phyloP scores from a whole-genome alignment of 2,113 vertebrate genomes.

The Apeltes quadracus region DNA sequence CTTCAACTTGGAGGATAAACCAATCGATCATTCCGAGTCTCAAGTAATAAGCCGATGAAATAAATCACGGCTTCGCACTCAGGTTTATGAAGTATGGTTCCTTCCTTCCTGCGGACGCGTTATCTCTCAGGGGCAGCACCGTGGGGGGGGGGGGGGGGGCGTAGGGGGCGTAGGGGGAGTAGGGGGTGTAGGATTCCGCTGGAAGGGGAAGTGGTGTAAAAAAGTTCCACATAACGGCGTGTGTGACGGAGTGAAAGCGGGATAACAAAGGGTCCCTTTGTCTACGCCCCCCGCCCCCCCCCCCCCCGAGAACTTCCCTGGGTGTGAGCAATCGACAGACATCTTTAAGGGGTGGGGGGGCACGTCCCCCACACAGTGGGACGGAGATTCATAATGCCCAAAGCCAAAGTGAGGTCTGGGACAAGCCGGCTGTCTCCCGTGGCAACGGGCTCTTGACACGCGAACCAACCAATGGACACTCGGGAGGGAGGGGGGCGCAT shows the following conservation, averaged over 20 bases:
- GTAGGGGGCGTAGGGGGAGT: no score
- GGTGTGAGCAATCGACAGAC: slow-evolving; percentile 55
- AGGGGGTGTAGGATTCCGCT: no score
- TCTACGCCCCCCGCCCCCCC: slow-evolving; percentile 58
- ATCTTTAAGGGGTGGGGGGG: slow-evolving; percentile 50
- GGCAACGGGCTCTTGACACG: slow-evolving; percentile 69
- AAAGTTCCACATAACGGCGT: slow-evolving; percentile 72
- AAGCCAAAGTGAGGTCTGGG: slow-evolving; percentile 61
- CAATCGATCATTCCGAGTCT: slow-evolving; percentile 71
- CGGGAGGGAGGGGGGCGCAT: slow-evolving; percentile 34
- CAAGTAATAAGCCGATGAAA: slow-evolving; percentile 68
- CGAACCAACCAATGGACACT: slow-evolving; percentile 57
- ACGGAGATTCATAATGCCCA: slow-evolving; percentile 72
- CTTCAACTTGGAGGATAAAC: slow-evolving; percentile 64
- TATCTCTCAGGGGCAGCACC: slow-evolving; percentile 32
- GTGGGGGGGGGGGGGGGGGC: no score
- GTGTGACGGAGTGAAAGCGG: slow-evolving; percentile 70
- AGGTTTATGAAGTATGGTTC: slow-evolving; percentile 74
- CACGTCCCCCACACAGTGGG: slow-evolving; percentile 49
- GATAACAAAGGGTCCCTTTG: slow-evolving; percentile 74
- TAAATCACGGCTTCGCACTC: slow-evolving; percentile 71
- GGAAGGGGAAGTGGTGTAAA: no score
- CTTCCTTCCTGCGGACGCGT: slow-evolving; percentile 53
- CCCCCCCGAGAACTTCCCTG: slow-evolving; percentile 61
- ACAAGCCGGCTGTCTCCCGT: slow-evolving; percentile 62